Percentiles rank a stretch among this genome's conserved stretches.
Evolutionary conservation across 1,140 invertebrate species (phyloP).

Genomic region (Cyclina sinensis): DNA sequence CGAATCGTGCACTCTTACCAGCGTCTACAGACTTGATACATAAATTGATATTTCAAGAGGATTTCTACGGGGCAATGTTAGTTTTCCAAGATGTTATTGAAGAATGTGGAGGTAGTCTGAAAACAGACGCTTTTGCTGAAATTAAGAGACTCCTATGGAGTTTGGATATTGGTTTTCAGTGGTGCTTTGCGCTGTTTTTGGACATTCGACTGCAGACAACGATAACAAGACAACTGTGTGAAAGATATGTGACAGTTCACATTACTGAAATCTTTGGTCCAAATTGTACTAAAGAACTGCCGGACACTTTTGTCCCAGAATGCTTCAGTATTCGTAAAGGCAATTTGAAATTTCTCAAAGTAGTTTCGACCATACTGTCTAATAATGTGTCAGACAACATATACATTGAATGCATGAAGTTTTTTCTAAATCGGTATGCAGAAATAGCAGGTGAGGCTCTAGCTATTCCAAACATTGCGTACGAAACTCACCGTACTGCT

Average conservation of each 20-base stretch:
- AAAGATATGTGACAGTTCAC: neutral
- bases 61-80: slow-evolving; percentile 8
- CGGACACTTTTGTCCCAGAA: slow-evolving; percentile 18
- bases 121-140: neutral
- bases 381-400: neutral
- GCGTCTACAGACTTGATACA: neutral
- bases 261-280: slow-evolving; percentile 49
- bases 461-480: neutral
- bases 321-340: slow-evolving; percentile 18
- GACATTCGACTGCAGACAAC: neutral
- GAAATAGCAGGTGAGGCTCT: slow-evolving; percentile 32
- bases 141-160: neutral
- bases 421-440: slow-evolving; percentile 8
- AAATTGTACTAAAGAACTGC: neutral
- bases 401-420: neutral
- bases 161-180: neutral
- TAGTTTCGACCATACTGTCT: neutral
- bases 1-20: neutral
- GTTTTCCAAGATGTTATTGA: neutral
- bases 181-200: slow-evolving; percentile 31
- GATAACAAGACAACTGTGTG: neutral
- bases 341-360: neutral
- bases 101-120: neutral
- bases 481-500: neutral
- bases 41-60: neutral